Evolutionary conservation across 2,888 invertebrate species (phyloP), one percentile per base, ranked within the genome.

Genomic region (Eudemis profundana): DNA sequence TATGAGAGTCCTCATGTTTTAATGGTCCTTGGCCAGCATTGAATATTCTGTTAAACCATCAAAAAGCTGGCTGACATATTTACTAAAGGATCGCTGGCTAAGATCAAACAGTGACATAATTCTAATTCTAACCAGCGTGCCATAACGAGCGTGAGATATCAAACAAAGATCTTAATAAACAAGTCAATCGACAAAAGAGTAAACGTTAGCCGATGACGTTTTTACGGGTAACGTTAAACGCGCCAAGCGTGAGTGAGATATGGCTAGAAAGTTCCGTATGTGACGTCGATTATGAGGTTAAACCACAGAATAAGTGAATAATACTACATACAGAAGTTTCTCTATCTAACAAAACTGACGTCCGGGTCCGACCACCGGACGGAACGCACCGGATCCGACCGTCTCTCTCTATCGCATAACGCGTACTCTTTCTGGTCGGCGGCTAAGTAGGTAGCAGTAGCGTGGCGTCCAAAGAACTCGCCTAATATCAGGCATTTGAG

Each of bases 141-240:
- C 4, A 42, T 51, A 14, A 56, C 27, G 15, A 27, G 1, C 10
- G 8, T 12, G 14, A 19, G 19, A 23, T 15, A 44, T 47, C 29
- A 10, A 27, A 29, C 38, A 54, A 56, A 27, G 44, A 53, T 36
- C 21, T 54, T 53, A 29, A 49, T 63, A 49, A 42, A 63, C 53
- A 53, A 53, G 42, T 50, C 57, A 14, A 49, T 50, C 50, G 15
- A 44, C 42, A 23, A 29, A 47, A 15, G 47, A 56, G 29, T 63
- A 23, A 53, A 38, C 46, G 23, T 46, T 23, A 47, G 12, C 40
- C 54, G 63, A 57, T 63, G 63, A 63, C 57, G 57, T 63, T 8
- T 63, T 63, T 63, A 63, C 23, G 33, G 17, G 42, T 17, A 8
- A 15, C 4, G 17, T 42, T 15, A 63, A 42, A 57, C 12, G 23